phyloP scores from a whole-genome alignment of 2,888 invertebrate species.

The Choreutis nemorana region DNA sequence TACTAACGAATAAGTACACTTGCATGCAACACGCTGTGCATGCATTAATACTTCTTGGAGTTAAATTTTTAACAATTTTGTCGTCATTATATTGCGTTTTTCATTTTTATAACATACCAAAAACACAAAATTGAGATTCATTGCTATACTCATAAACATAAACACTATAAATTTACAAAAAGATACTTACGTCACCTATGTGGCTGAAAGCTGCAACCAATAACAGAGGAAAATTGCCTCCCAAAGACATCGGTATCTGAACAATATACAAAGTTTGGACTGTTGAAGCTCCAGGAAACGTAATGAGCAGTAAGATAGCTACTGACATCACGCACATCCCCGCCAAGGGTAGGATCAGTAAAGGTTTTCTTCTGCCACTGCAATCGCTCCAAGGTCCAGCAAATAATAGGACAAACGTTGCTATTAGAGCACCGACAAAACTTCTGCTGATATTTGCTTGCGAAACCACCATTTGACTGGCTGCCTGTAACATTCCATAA shows the following conservation, averaged over 20 bases:
- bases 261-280: conserved; percentile 48
- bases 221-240: conserved; percentile 74
- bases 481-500: conserved; percentile 42
- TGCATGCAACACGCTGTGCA: no score
- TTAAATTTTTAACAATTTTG: no score
- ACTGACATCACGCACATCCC: conserved; percentile 62
- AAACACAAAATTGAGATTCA: no score
- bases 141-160: no score
- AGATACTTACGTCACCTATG: conserved; percentile 75
- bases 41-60: no score
- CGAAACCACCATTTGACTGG: conserved; percentile 68
- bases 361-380: conserved; percentile 64
- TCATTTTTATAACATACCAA: no score
- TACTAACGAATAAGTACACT: no score
- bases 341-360: conserved; percentile 60
- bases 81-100: no score
- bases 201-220: conserved; percentile 81
- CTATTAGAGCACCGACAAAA: conserved; percentile 59
- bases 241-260: conserved; percentile 72
- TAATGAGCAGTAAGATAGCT: conserved; percentile 46
- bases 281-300: conserved; percentile 48
- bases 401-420: conserved; percentile 67
- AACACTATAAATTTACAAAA: no score
- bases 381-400: conserved; percentile 71
- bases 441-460: conserved; percentile 71